Conservation (phyloP, 2,888 invertebrate species). For the Nemotelus nigrinus region DNA sequence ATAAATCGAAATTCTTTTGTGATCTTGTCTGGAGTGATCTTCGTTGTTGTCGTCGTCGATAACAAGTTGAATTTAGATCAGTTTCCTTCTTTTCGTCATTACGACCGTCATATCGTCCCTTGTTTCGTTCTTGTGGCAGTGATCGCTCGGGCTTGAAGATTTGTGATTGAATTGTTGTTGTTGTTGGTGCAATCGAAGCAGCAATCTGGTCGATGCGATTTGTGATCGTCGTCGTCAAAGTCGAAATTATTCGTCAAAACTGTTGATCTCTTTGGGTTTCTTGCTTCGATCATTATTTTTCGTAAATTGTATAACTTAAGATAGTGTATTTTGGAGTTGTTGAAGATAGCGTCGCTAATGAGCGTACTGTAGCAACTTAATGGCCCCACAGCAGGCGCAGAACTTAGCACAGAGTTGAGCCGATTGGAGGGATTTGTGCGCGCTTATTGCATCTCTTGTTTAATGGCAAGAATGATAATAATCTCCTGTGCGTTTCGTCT, state of each 20-base stretch:
- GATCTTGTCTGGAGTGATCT: background rate
- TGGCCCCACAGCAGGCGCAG: background rate
- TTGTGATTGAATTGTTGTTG: too few species aligned
- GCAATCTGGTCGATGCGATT: slow-evolving; percentile 19
- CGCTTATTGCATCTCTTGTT: too few species aligned
- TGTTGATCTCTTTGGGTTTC: background rate
- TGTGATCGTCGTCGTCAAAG: slow-evolving; percentile 15
- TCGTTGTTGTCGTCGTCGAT: background rate
- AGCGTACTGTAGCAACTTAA: background rate
- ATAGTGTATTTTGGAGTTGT: background rate
- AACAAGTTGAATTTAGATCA: slow-evolving; percentile 36
- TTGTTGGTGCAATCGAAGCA: background rate
- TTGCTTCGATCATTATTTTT: slow-evolving; percentile 33
- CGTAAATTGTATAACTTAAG: slow-evolving; percentile 35
- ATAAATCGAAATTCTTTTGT: slow-evolving; percentile 29
- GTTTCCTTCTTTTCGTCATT: background rate
- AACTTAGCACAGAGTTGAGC: too few species aligned
- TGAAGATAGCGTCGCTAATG: slow-evolving; percentile 15
- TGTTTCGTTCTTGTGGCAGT: background rate
- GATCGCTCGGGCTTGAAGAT: too few species aligned
- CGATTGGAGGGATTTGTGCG: too few species aligned
- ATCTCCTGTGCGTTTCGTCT: background rate
- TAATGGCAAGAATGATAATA: too few species aligned
- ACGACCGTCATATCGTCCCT: background rate
- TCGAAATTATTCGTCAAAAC: slow-evolving; percentile 33